Evolutionary conservation across 2,888 invertebrate species (phyloP), one percentile per base, ranked within the genome.

Genomic region (Amphipoea lucens): DNA sequence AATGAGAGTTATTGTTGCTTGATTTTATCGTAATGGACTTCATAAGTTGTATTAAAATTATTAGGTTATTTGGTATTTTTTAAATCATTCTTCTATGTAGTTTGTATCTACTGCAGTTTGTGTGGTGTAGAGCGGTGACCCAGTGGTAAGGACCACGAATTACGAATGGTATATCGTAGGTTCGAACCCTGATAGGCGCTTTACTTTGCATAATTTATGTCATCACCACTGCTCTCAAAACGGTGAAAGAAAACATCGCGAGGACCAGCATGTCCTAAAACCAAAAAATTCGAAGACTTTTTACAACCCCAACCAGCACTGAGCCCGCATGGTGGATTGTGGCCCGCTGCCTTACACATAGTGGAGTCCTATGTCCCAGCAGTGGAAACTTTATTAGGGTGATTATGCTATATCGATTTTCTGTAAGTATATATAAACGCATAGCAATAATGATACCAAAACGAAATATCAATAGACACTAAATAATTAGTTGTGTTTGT

Each of bases 401-500:
- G 23, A 57, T 57, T 57, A 57, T 11, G 4, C 23, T 57, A 57
- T 57, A 20, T 20, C 20, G 6, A 20, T 7, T 6, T 20, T 54
- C 6, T 6, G 4, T 40, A 74, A 40, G 17, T 14, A 48, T 29
- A 29, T 23, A 48, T 17, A 17, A 42, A 45, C 4, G 17, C 12
- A 29, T 5, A 51, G 12, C 4, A 17, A 36, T 36, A 48, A 23
- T 57, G 3, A 54, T 14, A 36, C 23, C 9, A 79, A 62, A 48
- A 42, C 14, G 9, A 29, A 45, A 73, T 69, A 48, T 57, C 40
- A 65, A 65, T 29, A 51, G 36, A 75, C 17, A 76, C 69, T 63
- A 71, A 67, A 74, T 74, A 76, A 72, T 76, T 60, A 65, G 51
- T 74, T 42, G 54, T 62, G 48, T 67, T 63, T 68, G 23, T 81